phyloP scores from a whole-genome alignment of 2,113 vertebrate species.

The Taurulus bubalis region DNA sequence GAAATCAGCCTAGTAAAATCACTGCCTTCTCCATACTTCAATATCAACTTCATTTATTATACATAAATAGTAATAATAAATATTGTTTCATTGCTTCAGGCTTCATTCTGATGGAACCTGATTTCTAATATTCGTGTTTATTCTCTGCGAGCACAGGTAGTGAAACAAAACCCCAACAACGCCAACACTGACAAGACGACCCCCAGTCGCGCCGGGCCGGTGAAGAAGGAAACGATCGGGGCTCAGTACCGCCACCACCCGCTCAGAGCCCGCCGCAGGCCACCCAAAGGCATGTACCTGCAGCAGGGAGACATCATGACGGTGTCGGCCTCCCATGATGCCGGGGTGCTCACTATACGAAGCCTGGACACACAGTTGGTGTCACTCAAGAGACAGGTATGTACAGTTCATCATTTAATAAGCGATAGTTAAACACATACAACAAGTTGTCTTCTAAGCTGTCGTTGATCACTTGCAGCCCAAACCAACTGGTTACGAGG shows the following conservation, averaged over 20 bases:
- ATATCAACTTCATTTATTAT: slow-evolving; percentile 22
- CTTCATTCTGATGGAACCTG: not conserved
- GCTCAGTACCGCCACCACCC: slow-evolving; percentile 93
- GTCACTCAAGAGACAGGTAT: slow-evolving; percentile 93
- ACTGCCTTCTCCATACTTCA: not conserved
- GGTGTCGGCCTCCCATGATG: slow-evolving; percentile 85
- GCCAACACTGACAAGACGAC: slow-evolving; percentile 69
- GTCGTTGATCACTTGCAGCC: too few species aligned
- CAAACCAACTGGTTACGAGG: too few species aligned
- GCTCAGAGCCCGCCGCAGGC: slow-evolving; percentile 87
- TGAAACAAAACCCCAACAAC: slow-evolving; percentile 75
- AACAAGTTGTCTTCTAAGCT: too few species aligned
- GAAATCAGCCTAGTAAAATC: slow-evolving; percentile 3
- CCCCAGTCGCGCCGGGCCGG: slow-evolving; percentile 77
- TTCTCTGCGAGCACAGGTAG: slow-evolving; percentile 46
- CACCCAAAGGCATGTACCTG: slow-evolving; percentile 93
- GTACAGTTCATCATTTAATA: not conserved
- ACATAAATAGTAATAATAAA: not conserved
- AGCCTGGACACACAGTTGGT: slow-evolving; percentile 90
- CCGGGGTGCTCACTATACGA: slow-evolving; percentile 85
- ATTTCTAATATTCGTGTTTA: not conserved
- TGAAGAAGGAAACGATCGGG: slow-evolving; percentile 88
- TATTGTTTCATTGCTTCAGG: not conserved
- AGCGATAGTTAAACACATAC: too few species aligned
- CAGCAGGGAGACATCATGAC: slow-evolving; percentile 87